Conservation (phyloP, 2,797 vertebrate genomes). For the Anas capensis region DNA sequence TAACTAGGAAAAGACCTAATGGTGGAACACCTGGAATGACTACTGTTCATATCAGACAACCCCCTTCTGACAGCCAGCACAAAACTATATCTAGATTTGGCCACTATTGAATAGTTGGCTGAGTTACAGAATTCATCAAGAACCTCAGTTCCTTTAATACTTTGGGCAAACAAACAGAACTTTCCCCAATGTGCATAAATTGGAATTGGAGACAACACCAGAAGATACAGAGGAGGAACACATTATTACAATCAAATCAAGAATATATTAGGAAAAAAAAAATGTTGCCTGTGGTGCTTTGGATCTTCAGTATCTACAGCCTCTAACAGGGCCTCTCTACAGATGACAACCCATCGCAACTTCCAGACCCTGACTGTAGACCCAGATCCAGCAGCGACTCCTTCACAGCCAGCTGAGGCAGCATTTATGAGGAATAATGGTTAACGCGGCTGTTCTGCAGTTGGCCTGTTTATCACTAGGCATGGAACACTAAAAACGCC, state of each 20-base stretch:
- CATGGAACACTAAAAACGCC: constrained; percentile 34
- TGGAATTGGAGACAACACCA: not conserved
- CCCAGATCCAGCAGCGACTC: not conserved
- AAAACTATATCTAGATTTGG: not conserved
- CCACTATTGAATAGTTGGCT: rapidly evolving
- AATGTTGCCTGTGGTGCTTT: not conserved
- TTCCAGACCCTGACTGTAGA: not conserved
- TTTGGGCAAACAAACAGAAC: not conserved
- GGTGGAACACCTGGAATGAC: not conserved
- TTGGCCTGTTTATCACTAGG: constrained; percentile 37
- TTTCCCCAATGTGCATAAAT: not conserved
- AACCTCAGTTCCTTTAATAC: not conserved
- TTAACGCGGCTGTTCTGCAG: constrained; percentile 7
- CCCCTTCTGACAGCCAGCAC: not conserved
- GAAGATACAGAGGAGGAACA: not conserved
- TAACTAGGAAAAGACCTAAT: not conserved
- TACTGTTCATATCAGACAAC: not conserved
- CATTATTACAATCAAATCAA: not conserved
- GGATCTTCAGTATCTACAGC: not conserved
- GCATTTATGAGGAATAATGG: not conserved
- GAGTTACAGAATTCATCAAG: not conserved
- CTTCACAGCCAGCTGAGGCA: not conserved
- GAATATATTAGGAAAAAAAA: not conserved
- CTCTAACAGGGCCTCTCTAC: rapidly evolving
- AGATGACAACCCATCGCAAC: not conserved